Evolutionary conservation across 2,888 invertebrate genomes (phyloP).

Genomic region (Lycaena phlaeas): DNA sequence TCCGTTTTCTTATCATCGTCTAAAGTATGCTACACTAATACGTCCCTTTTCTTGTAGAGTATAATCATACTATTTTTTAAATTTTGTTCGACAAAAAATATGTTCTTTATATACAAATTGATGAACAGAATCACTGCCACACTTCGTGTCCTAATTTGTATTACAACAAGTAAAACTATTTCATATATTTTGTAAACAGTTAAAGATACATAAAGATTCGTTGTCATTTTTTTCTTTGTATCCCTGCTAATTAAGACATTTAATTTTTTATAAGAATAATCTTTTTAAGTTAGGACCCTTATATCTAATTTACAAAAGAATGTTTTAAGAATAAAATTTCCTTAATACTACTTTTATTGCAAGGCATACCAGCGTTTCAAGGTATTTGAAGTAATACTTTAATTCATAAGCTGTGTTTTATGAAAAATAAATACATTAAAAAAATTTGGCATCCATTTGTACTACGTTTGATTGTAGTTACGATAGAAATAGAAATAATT

Average conservation of each 20-base stretch:
- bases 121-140: too few relatives aligned
- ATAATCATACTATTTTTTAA: too few relatives aligned
- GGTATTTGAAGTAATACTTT: not conserved
- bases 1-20: too few relatives aligned
- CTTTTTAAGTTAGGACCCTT: not conserved
- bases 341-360: slow-evolving; percentile 4
- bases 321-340: too few relatives aligned
- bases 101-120: too few relatives aligned
- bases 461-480: slow-evolving; percentile 7
- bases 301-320: not conserved
- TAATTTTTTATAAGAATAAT: not conserved
- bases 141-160: too few relatives aligned
- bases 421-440: not conserved
- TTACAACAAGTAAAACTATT: too few relatives aligned
- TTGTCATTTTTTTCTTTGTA: not conserved
- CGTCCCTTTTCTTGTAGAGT: too few relatives aligned
- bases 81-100: too few relatives aligned
- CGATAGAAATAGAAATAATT: too few relatives aligned
- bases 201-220: slow-evolving; percentile 13
- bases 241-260: not conserved
- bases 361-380: slow-evolving; percentile 4
- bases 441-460: slow-evolving; percentile 4
- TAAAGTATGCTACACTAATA: too few relatives aligned
- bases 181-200: too few relatives aligned
- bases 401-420: not conserved